These are phyloP conservation scores for Nymphalis io DNA, from an alignment of 1,140 invertebrate genomes.

Conservation along the genomic window DNA sequence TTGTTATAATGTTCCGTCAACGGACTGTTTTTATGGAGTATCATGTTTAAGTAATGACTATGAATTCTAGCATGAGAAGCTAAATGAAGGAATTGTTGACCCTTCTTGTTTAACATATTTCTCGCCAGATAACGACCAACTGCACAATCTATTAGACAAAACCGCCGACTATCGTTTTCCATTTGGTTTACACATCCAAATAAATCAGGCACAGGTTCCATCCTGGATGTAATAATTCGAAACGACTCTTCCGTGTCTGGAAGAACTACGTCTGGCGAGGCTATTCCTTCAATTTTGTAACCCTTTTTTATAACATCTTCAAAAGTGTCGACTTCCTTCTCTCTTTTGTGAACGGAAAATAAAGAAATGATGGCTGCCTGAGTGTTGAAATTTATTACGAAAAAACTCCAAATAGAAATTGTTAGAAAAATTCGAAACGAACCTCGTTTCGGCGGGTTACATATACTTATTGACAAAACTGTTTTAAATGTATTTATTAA, in stretches of 20 bases:
- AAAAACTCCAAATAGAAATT: conserved; percentile 67
- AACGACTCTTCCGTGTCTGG: conserved; percentile 64
- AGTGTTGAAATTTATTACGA: conserved; percentile 65
- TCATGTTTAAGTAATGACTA: conserved; percentile 67
- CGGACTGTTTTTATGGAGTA: conserved; percentile 60
- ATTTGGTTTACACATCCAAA: conserved; percentile 63
- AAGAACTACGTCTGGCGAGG: conserved; percentile 70
- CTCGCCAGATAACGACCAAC: conserved; percentile 64
- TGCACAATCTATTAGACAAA: conserved; percentile 74
- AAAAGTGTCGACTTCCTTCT: conserved; percentile 72
- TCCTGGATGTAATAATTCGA: conserved; percentile 59
- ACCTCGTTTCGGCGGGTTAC: conserved; percentile 51
- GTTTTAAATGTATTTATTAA: conserved; percentile 62
- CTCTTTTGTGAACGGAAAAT: conserved; percentile 66
- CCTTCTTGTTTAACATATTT: conserved; percentile 65
- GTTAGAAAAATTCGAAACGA: conserved; percentile 63
- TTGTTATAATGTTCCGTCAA: conserved; percentile 56
- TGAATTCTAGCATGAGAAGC: conserved; percentile 67
- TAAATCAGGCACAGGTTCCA: conserved; percentile 54
- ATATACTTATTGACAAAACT: conserved; percentile 57
- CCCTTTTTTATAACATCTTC: conserved; percentile 68
- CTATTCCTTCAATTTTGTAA: conserved; percentile 68
- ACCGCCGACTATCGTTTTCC: conserved; percentile 57
- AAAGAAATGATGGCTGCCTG: conserved; percentile 76
- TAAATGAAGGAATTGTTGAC: conserved; percentile 70